phyloP scores from a whole-genome alignment of 1,140 invertebrate species.

The Manduca sexta region DNA sequence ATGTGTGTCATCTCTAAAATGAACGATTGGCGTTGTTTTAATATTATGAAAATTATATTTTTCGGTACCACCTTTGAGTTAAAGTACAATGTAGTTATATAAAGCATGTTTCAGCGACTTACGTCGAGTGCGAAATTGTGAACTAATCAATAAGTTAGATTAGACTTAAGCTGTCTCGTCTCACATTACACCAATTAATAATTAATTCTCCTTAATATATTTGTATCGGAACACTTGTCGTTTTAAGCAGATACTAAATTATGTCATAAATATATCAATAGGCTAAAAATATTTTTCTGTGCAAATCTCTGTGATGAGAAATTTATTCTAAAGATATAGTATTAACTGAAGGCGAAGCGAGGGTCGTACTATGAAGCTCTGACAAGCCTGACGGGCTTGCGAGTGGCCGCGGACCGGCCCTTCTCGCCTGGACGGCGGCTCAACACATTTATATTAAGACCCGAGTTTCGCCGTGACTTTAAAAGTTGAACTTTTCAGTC shows the following conservation, averaged over 20 bases:
- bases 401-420: background rate
- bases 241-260: constrained; percentile 60
- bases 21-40: constrained; percentile 63
- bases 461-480: constrained; percentile 57
- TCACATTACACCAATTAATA: constrained; percentile 58
- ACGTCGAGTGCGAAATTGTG: constrained; percentile 55
- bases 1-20: constrained; percentile 58
- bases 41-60: constrained; percentile 59
- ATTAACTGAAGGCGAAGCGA: constrained; percentile 60
- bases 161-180: constrained; percentile 65
- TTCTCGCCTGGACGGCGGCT: background rate
- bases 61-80: constrained; percentile 72
- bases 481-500: constrained; percentile 70
- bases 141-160: constrained; percentile 56
- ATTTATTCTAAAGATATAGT: constrained; percentile 68
- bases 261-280: constrained; percentile 66
- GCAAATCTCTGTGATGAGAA: constrained; percentile 69
- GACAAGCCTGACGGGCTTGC: background rate
- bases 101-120: constrained; percentile 61
- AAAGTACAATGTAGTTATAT: constrained; percentile 70
- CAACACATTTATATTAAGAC: constrained; percentile 9
- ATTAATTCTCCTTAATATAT: constrained; percentile 48
- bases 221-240: constrained; percentile 56
- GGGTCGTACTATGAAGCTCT: constrained; percentile 20
- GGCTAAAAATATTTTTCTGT: constrained; percentile 62